Conservation (phyloP, 2,113 vertebrate species). For the Vombatus ursinus region DNA sequence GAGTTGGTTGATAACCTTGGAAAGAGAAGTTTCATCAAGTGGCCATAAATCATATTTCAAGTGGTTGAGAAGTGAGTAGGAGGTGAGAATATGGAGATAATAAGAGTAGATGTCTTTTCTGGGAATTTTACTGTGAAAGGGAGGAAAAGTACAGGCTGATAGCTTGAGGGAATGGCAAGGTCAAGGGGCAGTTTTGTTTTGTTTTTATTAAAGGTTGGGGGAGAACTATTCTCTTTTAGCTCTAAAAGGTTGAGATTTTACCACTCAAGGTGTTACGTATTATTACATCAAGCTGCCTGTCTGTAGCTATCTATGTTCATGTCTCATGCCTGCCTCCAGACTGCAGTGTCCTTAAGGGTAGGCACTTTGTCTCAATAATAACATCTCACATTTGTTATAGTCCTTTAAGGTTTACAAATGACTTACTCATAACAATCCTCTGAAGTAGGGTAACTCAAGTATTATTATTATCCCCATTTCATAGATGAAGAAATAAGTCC, state of each 20-base stretch:
- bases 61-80: not conserved
- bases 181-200: not conserved
- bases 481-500: not conserved
- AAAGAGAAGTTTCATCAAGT: not conserved
- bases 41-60: not conserved
- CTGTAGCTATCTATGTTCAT: not conserved
- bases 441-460: not conserved
- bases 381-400: not conserved
- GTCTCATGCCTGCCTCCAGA: not conserved
- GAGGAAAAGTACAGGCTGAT: not conserved
- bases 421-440: not conserved
- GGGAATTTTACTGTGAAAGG: not conserved
- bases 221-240: not conserved
- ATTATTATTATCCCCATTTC: not conserved
- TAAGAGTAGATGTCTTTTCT: not conserved
- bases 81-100: not conserved
- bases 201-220: not conserved
- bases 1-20: not conserved
- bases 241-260: not conserved
- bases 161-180: not conserved
- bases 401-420: not conserved
- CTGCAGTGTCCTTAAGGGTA: not conserved
- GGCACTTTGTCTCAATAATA: not conserved
- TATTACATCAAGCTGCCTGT: not conserved
- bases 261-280: not conserved